Evolutionary conservation across 2,888 invertebrate genomes (phyloP), one percentile per base, ranked within the genome.

Genomic region (Zele albiditarsus): DNA sequence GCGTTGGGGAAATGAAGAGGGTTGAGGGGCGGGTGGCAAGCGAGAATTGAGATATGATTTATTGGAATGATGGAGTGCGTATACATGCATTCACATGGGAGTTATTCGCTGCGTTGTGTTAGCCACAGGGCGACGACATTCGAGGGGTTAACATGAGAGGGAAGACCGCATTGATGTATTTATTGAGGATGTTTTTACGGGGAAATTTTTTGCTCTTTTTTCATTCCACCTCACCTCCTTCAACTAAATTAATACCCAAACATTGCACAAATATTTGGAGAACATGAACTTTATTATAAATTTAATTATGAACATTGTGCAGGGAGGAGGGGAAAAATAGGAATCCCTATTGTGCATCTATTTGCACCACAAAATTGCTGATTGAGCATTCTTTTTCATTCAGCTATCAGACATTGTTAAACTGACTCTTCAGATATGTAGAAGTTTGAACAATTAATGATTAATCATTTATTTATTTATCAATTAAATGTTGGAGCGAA

Each of bases 31-130:
- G 25, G 62, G 69, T 71, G 71, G 69, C 71, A 77, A 72, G 57
- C 57, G 70, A 74, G 71, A 75, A 79, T 74, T 74, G 74, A 79
- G 77, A 78, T 79, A 74, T 79, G 79, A 80, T 80, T 80, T 80
- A 80, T 75, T 75, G 75, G 74, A 79, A 69, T 71, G 78, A 71
- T 66, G 46, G 65, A 71, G 76, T 66, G 71, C 68, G 69, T 74
- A 69, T 74, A 69, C 69, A 74, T 69, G 69, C 74, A 74, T 74
- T 74, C 74, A 69, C 69, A 62, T 46, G 49, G 74, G 53, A 74
- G 63, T 74, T 74, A 74, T 74, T 65, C 53, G 63, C 63, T 28
- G 69, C 31, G 74, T 74, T 63, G 73, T 33, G 49, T 31, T 74
- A 23, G 74, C 74, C 65, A 33, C 63, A 28, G 69, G 69, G 62